Evolutionary conservation across 1,140 invertebrate genomes (phyloP), one percentile per base, ranked within the genome.

Genomic region (Pissodes strobi): DNA sequence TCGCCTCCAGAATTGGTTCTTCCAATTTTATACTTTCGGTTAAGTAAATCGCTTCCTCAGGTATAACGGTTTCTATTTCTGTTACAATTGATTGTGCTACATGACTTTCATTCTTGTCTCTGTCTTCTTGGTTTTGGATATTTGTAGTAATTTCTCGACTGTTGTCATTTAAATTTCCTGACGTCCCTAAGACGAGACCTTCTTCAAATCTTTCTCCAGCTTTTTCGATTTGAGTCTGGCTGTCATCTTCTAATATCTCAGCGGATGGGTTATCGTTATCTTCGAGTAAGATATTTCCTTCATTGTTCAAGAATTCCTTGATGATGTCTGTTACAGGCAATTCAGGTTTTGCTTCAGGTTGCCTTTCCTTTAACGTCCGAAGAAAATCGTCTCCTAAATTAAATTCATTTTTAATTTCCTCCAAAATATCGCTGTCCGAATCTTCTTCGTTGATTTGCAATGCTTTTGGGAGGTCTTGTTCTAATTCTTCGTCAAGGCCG

Each of bases 341-440:
- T 17, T 13, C 19, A 34, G 10, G 43, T 34, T 48, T 34, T 13
- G 21, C 46, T 17, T 12, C 25, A 13, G 43, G 22, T 37, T 23
- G 38, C 21, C 27, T 37, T n/a, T 56, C 22, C 15, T 43, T 41
- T 15, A 56, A 56, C 0, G 22, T 21, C 21, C 34, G 21, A 68
- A 64, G 18, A 65, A 69, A 46, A 72, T 71, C 55, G 70, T 70
- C 58, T 18, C 58, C 66, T 5, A 70, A 65, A 15, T 76, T 73
- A 2, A 73, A 68, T 0, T 76, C 68, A 4, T 69, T 38, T 13
- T 45, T 57, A 8, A 65, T 55, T 38, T 61, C 55, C 43, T 63
- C 37, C 9, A 48, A n/a, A 34, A 61, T 25, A 37, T 72, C 67
- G 23, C 39, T 58, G 4, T 48, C 43, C 2, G 41, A 18, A 3